Conservation (phyloP, 2,888 invertebrate genomes). For the Hypomecis atomaria region DNA sequence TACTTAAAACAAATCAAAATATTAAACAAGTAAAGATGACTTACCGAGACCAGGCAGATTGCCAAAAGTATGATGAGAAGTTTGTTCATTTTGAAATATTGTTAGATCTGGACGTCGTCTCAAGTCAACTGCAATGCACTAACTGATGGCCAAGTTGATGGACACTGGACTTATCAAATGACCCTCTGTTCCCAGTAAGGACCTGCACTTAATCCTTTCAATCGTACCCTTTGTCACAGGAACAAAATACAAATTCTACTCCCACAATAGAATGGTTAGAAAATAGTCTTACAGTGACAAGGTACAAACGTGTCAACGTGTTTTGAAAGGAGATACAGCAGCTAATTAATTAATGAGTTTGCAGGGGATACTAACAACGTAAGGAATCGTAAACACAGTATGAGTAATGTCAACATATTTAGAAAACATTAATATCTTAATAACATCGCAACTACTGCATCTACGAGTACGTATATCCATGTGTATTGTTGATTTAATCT, state of each 20-base stretch:
- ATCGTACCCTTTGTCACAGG: constrained; percentile 9
- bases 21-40: constrained; percentile 38
- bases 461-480: too few relatives aligned
- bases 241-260: background rate
- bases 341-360: constrained; percentile 58
- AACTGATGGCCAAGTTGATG: constrained; percentile 47
- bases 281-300: constrained; percentile 2
- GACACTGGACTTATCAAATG: constrained; percentile 54
- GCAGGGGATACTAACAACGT: constrained; percentile 38
- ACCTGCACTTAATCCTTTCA: background rate
- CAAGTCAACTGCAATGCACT: constrained; percentile 42
- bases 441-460: too few relatives aligned
- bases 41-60: constrained; percentile 68
- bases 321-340: constrained; percentile 24
- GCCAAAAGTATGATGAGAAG: constrained; percentile 63
- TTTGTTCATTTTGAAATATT: constrained; percentile 64
- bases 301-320: constrained; percentile 3
- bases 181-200: constrained; percentile 50
- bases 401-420: background rate
- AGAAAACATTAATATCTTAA: too few relatives aligned
- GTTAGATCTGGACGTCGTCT: constrained; percentile 45
- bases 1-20: background rate
- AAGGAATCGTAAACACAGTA: constrained; percentile 25
- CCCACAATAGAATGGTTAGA: background rate
- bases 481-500: too few relatives aligned